A percentile compares a stretch with the other conserved stretches of the same genome.
Evolutionary conservation across 2,797 vertebrate species (phyloP).

Genomic region (Scarus forsteni): DNA sequence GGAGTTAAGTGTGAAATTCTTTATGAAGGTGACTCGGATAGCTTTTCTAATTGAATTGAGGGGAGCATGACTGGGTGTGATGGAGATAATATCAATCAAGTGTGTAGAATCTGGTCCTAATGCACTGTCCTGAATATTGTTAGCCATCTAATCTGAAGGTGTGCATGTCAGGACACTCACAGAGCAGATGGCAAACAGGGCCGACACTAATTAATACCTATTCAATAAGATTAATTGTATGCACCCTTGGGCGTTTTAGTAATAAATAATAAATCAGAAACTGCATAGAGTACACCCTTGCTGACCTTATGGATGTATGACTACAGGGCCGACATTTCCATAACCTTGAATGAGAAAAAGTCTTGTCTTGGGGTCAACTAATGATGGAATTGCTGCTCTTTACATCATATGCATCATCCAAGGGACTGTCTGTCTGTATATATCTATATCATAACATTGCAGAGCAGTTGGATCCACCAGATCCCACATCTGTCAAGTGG

Average conservation of each 20-base stretch:
- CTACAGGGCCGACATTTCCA: neutral
- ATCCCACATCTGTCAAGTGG: no score
- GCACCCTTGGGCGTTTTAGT: conserved; percentile 13
- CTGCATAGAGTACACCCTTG: conserved; percentile 22
- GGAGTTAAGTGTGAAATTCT: conserved; percentile 43
- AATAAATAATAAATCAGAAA: conserved; percentile 36
- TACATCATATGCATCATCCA: no score
- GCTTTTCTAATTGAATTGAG: conserved; percentile 65
- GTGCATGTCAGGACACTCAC: conserved; percentile 14
- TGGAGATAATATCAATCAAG: conserved; percentile 66
- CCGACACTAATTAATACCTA: conserved; percentile 23
- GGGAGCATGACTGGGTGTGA: conserved; percentile 42
- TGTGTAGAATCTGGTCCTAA: conserved; percentile 38
- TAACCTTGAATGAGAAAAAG: no score
- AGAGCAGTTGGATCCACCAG: no score
- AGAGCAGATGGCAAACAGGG: conserved; percentile 37
- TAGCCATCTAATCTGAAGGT: conserved; percentile 26
- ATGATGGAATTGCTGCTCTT: neutral
- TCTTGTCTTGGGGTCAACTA: no score
- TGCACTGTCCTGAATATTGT: conserved; percentile 38
- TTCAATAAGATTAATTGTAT: conserved; percentile 23
- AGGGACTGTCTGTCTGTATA: no score
- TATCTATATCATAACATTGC: no score
- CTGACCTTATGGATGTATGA: conserved; percentile 10
- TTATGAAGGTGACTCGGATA: conserved; percentile 64